These are phyloP conservation scores for Bovichtus diacanthus DNA, from an alignment of 2,797 vertebrate species.

Conservation along the genomic window DNA sequence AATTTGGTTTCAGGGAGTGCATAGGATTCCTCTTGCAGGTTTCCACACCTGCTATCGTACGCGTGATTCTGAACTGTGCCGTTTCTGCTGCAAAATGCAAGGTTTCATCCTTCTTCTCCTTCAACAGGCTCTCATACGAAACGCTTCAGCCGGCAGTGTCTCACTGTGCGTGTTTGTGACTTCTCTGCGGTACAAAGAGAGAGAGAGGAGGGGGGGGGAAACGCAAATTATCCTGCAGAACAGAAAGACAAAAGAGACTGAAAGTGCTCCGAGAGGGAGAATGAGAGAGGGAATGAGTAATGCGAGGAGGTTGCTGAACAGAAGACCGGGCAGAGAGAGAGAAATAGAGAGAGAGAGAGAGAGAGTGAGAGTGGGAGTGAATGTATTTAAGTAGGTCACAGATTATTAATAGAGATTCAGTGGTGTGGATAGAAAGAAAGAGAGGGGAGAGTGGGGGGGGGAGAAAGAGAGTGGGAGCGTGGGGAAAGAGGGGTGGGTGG, in stretches of 20 bases:
- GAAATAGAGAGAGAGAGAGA: constrained; percentile 36
- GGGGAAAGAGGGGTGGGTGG: constrained; percentile 58
- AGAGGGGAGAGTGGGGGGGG: constrained; percentile 60
- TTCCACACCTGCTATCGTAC: constrained; percentile 26
- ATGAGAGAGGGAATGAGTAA: constrained; percentile 73
- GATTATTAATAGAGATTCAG: constrained; percentile 91
- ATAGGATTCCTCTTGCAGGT: constrained; percentile 18
- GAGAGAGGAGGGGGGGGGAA: constrained; percentile 20
- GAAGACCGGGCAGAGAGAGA: constrained; percentile 65
- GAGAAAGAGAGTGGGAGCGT: constrained; percentile 50
- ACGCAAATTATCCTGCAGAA: constrained; percentile 76
- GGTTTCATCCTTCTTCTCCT: constrained; percentile 32
- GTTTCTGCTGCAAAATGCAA: constrained; percentile 36
- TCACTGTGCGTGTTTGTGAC: constrained; percentile 68
- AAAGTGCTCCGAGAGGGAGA: constrained; percentile 68
- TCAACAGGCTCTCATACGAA: constrained; percentile 40
- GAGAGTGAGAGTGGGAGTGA: constrained; percentile 79
- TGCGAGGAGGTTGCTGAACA: constrained; percentile 70
- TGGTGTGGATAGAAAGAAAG: constrained; percentile 85
- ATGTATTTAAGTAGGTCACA: constrained; percentile 90
- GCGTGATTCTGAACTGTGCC: background rate
- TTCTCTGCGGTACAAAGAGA: constrained; percentile 66
- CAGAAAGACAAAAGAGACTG: constrained; percentile 78
- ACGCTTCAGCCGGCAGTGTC: constrained; percentile 29
- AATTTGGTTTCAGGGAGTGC: background rate